Conservation (phyloP, 2,888 invertebrate species). For the Argyra leucocephala region DNA sequence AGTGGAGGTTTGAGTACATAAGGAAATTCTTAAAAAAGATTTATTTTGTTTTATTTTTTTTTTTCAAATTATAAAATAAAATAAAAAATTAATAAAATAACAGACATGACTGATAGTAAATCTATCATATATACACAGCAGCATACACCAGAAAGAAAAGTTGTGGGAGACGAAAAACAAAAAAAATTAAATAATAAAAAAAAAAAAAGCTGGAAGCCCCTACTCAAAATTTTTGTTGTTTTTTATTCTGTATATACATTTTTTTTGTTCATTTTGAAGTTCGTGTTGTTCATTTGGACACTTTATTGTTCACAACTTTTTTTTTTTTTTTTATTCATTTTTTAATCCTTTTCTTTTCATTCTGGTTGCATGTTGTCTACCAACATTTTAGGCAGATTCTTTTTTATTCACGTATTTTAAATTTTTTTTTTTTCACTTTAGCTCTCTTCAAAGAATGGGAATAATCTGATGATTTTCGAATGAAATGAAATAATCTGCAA, state of each 20-base stretch:
- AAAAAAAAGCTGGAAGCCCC: neutral
- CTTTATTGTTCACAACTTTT: neutral
- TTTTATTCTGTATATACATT: neutral
- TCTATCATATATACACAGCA: too few relatives aligned
- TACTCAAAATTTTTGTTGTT: neutral
- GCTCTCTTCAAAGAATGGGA: neutral
- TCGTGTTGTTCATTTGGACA: constrained; percentile 1
- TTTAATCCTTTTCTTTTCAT: neutral
- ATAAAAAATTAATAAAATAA: too few relatives aligned
- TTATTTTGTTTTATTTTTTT: too few relatives aligned
- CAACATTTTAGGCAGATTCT: neutral
- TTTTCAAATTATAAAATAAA: too few relatives aligned
- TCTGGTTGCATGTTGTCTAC: neutral
- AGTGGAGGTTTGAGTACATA: too few relatives aligned
- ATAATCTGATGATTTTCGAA: neutral
- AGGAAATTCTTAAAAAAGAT: too few relatives aligned
- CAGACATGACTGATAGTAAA: too few relatives aligned
- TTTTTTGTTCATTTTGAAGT: neutral
- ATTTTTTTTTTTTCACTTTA: neutral
- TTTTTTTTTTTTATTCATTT: neutral
- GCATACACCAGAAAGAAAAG: neutral
- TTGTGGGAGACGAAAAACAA: neutral
- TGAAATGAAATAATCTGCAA: neutral
- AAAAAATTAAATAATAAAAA: neutral
- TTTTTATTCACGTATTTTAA: neutral